These are phyloP conservation scores for Semnornis frantzii DNA, from an alignment of 2,113 vertebrate genomes.

Conservation along the genomic window DNA sequence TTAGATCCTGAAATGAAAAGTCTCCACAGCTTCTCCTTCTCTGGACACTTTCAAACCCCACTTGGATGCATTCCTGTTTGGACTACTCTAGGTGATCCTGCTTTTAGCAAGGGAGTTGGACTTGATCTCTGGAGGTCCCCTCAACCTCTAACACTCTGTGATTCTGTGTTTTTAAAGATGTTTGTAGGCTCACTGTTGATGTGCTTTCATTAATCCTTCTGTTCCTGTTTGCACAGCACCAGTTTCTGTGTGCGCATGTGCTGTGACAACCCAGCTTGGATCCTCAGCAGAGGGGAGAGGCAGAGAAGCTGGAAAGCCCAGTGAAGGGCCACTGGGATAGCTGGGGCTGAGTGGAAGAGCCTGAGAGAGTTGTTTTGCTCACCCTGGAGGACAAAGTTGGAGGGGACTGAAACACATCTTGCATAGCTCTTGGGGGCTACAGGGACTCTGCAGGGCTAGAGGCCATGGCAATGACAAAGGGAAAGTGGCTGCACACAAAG, in stretches of 20 bases:
- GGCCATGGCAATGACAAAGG: background rate
- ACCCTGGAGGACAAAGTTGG: background rate
- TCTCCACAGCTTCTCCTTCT: background rate
- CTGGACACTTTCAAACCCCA: too few relatives aligned
- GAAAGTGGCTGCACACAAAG: fast-evolving
- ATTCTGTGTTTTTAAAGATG: background rate
- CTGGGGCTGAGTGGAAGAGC: background rate
- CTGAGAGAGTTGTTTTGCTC: background rate
- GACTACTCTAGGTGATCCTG: too few relatives aligned
- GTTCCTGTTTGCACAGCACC: background rate
- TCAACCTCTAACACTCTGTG: too few relatives aligned
- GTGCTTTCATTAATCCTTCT: background rate
- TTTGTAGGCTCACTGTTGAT: background rate
- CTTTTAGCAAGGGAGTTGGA: too few relatives aligned
- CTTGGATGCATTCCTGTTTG: too few relatives aligned
- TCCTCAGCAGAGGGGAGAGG: background rate
- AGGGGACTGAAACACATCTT: background rate
- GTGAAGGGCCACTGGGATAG: background rate
- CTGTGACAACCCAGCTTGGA: fast-evolving
- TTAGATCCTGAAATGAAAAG: background rate
- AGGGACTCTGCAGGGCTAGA: background rate
- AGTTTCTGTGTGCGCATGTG: background rate
- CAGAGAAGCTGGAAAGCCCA: background rate
- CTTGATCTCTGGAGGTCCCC: too few relatives aligned
- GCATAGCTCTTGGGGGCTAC: fast-evolving